Evolutionary conservation across 2,888 invertebrate genomes (phyloP).

Genomic region (Drosophila subquinaria): DNA sequence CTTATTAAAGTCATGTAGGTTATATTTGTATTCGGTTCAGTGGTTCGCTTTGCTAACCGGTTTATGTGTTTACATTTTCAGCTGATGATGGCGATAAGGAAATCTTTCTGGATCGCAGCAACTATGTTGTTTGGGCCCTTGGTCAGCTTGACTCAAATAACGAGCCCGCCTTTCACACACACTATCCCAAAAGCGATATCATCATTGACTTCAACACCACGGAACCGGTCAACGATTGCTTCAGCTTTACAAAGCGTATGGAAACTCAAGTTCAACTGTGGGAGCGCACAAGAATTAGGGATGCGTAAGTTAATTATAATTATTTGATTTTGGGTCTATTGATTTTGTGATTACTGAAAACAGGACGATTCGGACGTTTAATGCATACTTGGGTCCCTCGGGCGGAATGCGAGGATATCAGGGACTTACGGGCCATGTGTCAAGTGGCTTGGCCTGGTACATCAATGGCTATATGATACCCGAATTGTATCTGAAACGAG

Average conservation of each 20-base stretch:
- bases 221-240: constrained; percentile 90
- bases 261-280: constrained; percentile 86
- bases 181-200: constrained; percentile 91
- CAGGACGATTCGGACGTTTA: constrained; percentile 90
- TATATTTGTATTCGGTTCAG: too few relatives aligned
- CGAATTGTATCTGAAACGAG: constrained; percentile 94
- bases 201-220: constrained; percentile 89
- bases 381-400: constrained; percentile 93
- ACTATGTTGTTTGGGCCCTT: constrained; percentile 93
- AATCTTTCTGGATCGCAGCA: constrained; percentile 88
- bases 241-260: constrained; percentile 88
- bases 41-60: too few relatives aligned
- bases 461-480: constrained; percentile 95
- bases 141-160: constrained; percentile 91
- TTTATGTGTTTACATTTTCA: constrained; percentile 75
- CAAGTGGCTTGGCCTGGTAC: constrained; percentile 94
- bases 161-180: constrained; percentile 93
- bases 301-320: constrained; percentile 85
- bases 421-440: constrained; percentile 89
- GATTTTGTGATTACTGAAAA: too few relatives aligned
- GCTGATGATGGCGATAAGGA: constrained; percentile 92
- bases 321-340: too few relatives aligned
- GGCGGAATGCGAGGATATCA: constrained; percentile 93
- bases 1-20: constrained; percentile 89
- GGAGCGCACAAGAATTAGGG: constrained; percentile 89